Percentiles rank a stretch among this genome's conserved stretches.
Evolutionary conservation across 2,113 vertebrate genomes (phyloP).

Genomic region (Podarcis raffonei): DNA sequence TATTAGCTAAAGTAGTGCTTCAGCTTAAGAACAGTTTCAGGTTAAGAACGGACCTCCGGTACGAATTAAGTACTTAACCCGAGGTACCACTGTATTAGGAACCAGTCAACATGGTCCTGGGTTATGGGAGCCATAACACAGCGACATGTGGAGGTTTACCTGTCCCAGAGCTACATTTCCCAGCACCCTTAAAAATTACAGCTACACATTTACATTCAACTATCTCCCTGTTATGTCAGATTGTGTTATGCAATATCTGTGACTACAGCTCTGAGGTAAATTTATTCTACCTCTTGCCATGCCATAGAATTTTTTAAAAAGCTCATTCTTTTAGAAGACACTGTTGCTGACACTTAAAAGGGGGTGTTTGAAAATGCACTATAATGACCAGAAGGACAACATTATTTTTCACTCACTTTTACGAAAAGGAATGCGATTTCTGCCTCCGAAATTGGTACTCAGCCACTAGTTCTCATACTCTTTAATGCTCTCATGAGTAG

Average conservation of each 20-base stretch:
- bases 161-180: too few relatives aligned
- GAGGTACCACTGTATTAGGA: too few relatives aligned
- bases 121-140: too few relatives aligned
- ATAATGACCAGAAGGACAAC: slow-evolving; percentile 22
- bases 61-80: too few relatives aligned
- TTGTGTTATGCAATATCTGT: background rate
- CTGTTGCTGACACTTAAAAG: slow-evolving; percentile 25
- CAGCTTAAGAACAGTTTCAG: too few relatives aligned
- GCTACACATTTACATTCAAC: background rate
- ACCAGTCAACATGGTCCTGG: too few relatives aligned
- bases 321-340: slow-evolving; percentile 53
- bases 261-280: slow-evolving; percentile 17
- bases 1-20: too few relatives aligned
- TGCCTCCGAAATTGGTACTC: slow-evolving; percentile 53
- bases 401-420: slow-evolving; percentile 49
- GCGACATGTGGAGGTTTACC: too few relatives aligned
- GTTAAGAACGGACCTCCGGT: too few relatives aligned
- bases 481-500: slow-evolving; percentile 76
- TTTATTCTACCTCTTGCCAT: slow-evolving; percentile 30
- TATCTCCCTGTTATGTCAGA: background rate
- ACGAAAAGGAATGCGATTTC: slow-evolving; percentile 39
- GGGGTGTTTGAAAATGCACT: background rate
- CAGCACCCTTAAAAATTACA: too few relatives aligned
- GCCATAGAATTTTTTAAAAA: slow-evolving; percentile 16
- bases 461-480: slow-evolving; percentile 69